Evolutionary conservation across 2,888 invertebrate species (phyloP).

Genomic region (Spilosoma lubricipeda): DNA sequence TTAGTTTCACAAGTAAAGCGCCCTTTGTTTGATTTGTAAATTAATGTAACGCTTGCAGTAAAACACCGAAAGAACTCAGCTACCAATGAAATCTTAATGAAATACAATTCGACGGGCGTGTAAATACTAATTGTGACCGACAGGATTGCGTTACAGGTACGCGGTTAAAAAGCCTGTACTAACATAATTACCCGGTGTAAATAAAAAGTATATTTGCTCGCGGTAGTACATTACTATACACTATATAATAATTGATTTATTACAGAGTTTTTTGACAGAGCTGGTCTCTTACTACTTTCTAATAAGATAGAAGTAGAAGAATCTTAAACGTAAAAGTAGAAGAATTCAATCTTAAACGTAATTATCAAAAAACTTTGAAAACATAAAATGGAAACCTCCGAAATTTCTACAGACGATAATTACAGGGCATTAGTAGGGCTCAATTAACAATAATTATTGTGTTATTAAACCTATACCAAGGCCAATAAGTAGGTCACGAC

Average conservation of each 20-base stretch:
- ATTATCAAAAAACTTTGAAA: no score
- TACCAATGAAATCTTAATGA: conserved; percentile 12
- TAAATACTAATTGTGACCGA: conserved; percentile 21
- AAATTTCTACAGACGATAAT: conserved; percentile 15
- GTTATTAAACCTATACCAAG: conserved; percentile 2
- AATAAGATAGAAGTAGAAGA: no score
- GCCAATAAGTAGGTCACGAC: conserved; percentile 35
- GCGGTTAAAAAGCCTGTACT: conserved; percentile 5
- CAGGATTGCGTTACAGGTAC: background rate
- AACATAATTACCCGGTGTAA: conserved; percentile 14
- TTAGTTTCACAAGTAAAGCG: background rate
- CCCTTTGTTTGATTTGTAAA: background rate
- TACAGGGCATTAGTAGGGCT: conserved; percentile 8
- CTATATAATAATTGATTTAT: background rate
- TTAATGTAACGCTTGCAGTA: no score
- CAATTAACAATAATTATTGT: conserved; percentile 9
- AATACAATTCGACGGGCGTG: background rate
- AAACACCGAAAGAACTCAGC: conserved; percentile 5
- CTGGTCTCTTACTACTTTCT: background rate
- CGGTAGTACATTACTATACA: background rate
- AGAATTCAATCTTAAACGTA: no score
- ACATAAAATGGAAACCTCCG: background rate
- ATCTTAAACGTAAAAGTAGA: no score
- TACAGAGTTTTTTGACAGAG: background rate
- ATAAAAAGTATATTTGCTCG: background rate